Evolutionary conservation across 2,888 invertebrate species (phyloP).

Genomic region (Cotesia congregata): DNA sequence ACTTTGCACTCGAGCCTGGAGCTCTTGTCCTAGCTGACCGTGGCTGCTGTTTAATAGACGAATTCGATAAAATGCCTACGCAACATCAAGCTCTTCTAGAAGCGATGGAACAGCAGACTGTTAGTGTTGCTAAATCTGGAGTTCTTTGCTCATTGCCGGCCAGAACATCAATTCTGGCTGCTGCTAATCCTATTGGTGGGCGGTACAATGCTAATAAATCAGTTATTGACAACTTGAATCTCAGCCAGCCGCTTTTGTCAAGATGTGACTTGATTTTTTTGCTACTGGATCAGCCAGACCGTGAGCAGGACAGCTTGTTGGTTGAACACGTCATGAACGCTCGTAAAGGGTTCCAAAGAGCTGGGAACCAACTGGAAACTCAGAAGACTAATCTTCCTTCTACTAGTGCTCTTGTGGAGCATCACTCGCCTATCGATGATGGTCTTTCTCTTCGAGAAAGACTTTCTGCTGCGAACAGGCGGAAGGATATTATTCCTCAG

Average conservation of each 20-base stretch:
- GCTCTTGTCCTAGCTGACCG: slow-evolving; percentile 88
- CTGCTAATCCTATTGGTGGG: slow-evolving; percentile 92
- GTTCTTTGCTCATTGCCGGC: slow-evolving; percentile 86
- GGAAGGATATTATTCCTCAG: slow-evolving; percentile 81
- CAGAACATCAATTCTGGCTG: slow-evolving; percentile 88
- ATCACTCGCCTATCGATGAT: slow-evolving; percentile 11
- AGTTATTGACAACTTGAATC: slow-evolving; percentile 89
- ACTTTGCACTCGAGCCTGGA: slow-evolving; percentile 89
- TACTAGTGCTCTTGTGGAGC: slow-evolving; percentile 29
- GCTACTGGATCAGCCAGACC: slow-evolving; percentile 87
- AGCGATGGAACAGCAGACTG: slow-evolving; percentile 94
- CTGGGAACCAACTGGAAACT: slow-evolving; percentile 42
- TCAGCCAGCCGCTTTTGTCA: slow-evolving; percentile 87
- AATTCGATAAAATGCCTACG: slow-evolving; percentile 91
- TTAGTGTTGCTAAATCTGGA: slow-evolving; percentile 93
- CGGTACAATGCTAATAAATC: slow-evolving; percentile 91
- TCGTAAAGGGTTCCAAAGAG: slow-evolving; percentile 72
- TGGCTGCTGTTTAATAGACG: slow-evolving; percentile 95
- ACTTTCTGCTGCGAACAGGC: slow-evolving; percentile 73
- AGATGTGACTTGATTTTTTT: slow-evolving; percentile 95
- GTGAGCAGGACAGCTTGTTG: slow-evolving; percentile 82
- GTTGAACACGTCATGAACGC: slow-evolving; percentile 88
- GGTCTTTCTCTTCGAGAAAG: slow-evolving; percentile 47
- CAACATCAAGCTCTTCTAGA: slow-evolving; percentile 89
- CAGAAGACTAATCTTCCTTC: slow-evolving; percentile 40